These are phyloP conservation scores for Meteorus sp. DNA, from an alignment of 1,140 invertebrate genomes.

Conservation along the genomic window DNA sequence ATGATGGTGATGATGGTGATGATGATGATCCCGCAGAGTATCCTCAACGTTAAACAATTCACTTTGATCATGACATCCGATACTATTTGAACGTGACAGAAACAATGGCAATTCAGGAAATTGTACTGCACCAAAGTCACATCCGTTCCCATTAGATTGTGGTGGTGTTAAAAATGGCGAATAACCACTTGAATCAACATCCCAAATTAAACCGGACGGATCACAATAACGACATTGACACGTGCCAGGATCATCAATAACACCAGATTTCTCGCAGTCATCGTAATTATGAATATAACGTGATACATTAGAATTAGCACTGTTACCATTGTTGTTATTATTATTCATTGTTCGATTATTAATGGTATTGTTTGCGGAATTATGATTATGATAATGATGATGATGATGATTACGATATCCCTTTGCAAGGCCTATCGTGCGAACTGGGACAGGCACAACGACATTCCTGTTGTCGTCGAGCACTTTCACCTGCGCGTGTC, in stretches of 20 bases:
- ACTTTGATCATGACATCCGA: constrained; percentile 39
- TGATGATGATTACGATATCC: constrained; percentile 37
- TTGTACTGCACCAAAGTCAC: constrained; percentile 31
- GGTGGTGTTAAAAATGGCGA: constrained; percentile 54
- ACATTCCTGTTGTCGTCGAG: constrained; percentile 57
- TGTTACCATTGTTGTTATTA: constrained; percentile 20
- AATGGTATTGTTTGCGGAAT: constrained; percentile 32
- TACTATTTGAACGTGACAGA: constrained; percentile 37
- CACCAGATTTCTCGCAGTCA: constrained; percentile 44
- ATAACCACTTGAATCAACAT: constrained; percentile 63
- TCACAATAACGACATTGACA: constrained; percentile 82
- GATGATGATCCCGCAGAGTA: constrained; percentile 16
- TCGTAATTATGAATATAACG: constrained; percentile 40
- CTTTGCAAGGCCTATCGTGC: constrained; percentile 35
- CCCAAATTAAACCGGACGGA: constrained; percentile 76
- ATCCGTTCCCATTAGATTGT: constrained; percentile 13
- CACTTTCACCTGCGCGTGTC: constrained; percentile 55
- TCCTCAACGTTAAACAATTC: constrained; percentile 21
- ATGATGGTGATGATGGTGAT: constrained; percentile 36
- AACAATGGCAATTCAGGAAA: constrained; percentile 43
- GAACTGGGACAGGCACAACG: constrained; percentile 42
- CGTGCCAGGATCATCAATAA: constrained; percentile 56
- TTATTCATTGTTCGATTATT: constrained; percentile 30
- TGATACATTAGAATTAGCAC: constrained; percentile 37
- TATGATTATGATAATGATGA: constrained; percentile 29